Conservation (phyloP, 1,140 invertebrate genomes). For the Camponotus pennsylvanicus region DNA sequence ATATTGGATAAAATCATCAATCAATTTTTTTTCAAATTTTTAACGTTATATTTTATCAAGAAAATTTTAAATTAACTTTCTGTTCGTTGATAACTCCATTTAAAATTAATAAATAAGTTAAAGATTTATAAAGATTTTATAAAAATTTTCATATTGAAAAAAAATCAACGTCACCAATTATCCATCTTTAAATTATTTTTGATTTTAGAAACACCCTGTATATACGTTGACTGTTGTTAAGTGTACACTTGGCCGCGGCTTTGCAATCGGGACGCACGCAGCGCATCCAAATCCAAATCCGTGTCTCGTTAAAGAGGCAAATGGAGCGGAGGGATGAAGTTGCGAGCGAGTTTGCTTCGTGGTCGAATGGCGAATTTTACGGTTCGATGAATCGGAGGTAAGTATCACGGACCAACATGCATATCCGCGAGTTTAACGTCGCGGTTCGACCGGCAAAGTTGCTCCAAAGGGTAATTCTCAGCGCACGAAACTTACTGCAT, state of each 20-base stretch:
- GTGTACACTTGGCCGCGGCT: constrained; percentile 37
- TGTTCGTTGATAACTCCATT: background rate
- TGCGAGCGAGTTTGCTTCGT: constrained; percentile 47
- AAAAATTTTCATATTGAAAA: background rate
- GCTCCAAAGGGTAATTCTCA: constrained; percentile 21
- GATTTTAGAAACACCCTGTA: background rate
- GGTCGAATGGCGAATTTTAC: constrained; percentile 50
- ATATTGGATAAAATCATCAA: background rate
- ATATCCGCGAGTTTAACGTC: constrained; percentile 37
- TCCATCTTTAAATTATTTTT: background rate
- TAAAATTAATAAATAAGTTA: background rate
- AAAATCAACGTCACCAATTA: background rate
- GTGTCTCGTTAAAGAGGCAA: constrained; percentile 54
- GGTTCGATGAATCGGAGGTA: constrained; percentile 32
- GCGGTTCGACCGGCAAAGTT: constrained; percentile 33
- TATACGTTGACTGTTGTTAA: constrained; percentile 27
- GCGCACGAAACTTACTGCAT: constrained; percentile 1
- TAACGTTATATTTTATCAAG: too few relatives aligned
- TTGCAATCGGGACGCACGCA: constrained; percentile 56
- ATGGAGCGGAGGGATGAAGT: constrained; percentile 43
- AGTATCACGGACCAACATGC: constrained; percentile 21
- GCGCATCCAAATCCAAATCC: constrained; percentile 29
- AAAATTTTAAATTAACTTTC: background rate
- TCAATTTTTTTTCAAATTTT: background rate
- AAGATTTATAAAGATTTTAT: background rate